Evolutionary conservation across 2,797 vertebrate genomes (phyloP).

Genomic region (Periophthalmus magnuspinnatus): DNA sequence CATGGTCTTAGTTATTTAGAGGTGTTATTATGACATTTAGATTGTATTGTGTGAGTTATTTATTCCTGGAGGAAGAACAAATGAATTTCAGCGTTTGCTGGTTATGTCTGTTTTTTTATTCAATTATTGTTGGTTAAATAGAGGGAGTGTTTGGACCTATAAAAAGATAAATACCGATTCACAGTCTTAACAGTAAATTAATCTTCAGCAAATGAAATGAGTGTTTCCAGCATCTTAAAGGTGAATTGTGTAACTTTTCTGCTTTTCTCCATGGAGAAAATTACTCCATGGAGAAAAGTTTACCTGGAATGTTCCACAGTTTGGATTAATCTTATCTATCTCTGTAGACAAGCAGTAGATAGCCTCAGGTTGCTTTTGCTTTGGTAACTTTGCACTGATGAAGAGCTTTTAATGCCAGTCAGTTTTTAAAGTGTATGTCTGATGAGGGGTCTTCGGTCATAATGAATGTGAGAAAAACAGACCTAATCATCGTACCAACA

Average conservation of each 20-base stretch:
- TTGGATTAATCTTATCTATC: no score
- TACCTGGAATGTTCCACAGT: no score
- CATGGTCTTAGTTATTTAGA: constrained; percentile 16
- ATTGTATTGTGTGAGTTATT: constrained; percentile 7
- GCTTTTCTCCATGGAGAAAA: no score
- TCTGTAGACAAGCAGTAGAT: neutral
- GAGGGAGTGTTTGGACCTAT: constrained; percentile 47
- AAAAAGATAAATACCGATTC: neutral
- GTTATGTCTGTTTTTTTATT: constrained; percentile 7
- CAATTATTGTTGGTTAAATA: neutral
- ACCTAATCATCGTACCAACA: constrained; percentile 16
- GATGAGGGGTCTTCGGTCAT: constrained; percentile 40
- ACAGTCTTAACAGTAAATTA: no score
- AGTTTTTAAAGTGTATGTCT: constrained; percentile 32
- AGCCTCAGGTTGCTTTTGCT: constrained; percentile 7
- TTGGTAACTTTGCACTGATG: neutral
- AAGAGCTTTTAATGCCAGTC: no score
- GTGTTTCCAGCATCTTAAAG: constrained; percentile 13
- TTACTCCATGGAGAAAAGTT: no score
- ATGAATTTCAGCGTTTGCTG: neutral
- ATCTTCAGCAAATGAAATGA: neutral
- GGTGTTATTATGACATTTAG: neutral
- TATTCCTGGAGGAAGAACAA: constrained; percentile 33
- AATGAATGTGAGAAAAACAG: constrained; percentile 22
- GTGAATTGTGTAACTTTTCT: no score